These are phyloP conservation scores for Enteromius mattozi DNA, from an alignment of 2,797 vertebrate species.

Conservation along the genomic window DNA sequence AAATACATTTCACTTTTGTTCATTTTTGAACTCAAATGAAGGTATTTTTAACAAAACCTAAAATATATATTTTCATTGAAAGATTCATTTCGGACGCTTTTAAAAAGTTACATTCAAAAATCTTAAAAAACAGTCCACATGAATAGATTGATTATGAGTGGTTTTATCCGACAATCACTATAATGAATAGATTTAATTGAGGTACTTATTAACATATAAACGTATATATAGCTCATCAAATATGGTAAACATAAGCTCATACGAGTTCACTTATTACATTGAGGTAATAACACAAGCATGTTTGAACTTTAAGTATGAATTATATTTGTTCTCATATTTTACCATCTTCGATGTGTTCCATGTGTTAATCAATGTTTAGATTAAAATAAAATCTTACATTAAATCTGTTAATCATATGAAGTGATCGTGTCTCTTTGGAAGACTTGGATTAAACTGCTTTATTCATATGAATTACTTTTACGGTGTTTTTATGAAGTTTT, in stretches of 20 bases:
- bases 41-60: not conserved
- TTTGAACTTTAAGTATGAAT: not conserved
- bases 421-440: not conserved
- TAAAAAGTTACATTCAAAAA: not conserved
- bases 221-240: no score
- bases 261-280: not conserved
- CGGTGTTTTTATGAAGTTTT: not conserved
- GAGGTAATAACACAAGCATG: not conserved
- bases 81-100: not conserved
- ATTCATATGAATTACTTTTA: not conserved
- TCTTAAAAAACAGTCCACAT: not conserved
- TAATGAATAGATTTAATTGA: not conserved
- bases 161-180: not conserved
- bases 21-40: not conserved
- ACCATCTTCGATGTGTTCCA: not conserved
- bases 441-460: not conserved
- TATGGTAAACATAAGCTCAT: not conserved
- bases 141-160: not conserved
- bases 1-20: not conserved
- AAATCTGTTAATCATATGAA: not conserved
- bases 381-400: not conserved
- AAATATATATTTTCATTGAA: not conserved
- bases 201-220: not conserved
- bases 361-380: not conserved
- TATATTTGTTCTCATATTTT: not conserved